phyloP scores from a whole-genome alignment of 2,888 invertebrate species.

The Tuberolachnus salignus region DNA sequence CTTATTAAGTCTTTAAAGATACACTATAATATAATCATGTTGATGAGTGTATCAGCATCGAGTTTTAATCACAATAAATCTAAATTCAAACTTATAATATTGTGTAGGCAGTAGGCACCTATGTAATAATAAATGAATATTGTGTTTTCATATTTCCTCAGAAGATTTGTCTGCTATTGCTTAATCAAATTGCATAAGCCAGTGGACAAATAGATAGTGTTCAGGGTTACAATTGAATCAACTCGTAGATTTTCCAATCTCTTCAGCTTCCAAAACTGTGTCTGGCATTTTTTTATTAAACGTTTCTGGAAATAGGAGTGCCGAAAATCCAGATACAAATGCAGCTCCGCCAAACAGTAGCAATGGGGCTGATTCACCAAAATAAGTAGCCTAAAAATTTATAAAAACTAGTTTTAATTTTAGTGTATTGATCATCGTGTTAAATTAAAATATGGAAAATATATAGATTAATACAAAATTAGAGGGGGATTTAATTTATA shows the following conservation, averaged over 20 bases:
- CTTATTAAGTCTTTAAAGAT: too few relatives aligned
- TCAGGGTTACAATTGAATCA: background rate
- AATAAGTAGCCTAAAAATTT: slow-evolving; percentile 58
- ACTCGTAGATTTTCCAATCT: slow-evolving; percentile 17
- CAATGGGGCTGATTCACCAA: slow-evolving; percentile 66
- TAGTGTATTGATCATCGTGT: too few relatives aligned
- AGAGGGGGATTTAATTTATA: too few relatives aligned
- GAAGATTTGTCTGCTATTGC: background rate
- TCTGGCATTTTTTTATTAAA: slow-evolving; percentile 70
- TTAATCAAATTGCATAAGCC: too few relatives aligned
- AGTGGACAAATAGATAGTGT: too few relatives aligned
- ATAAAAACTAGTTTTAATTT: too few relatives aligned
- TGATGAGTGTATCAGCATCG: background rate
- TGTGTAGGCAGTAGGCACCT: background rate
- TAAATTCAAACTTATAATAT: slow-evolving; percentile 7
- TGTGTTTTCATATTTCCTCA: background rate
- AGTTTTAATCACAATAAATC: background rate
- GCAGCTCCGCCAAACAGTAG: slow-evolving; percentile 71
- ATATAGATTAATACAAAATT: too few relatives aligned
- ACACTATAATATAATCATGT: too few relatives aligned
- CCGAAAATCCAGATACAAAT: slow-evolving; percentile 68
- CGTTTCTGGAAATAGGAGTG: slow-evolving; percentile 75
- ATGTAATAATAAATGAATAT: slow-evolving; percentile 8
- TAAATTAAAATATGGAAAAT: too few relatives aligned
- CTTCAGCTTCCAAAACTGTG: slow-evolving; percentile 73